These are phyloP conservation scores for Cryptus viduatorius DNA, from an alignment of 2,888 invertebrate genomes.

Conservation along the genomic window DNA sequence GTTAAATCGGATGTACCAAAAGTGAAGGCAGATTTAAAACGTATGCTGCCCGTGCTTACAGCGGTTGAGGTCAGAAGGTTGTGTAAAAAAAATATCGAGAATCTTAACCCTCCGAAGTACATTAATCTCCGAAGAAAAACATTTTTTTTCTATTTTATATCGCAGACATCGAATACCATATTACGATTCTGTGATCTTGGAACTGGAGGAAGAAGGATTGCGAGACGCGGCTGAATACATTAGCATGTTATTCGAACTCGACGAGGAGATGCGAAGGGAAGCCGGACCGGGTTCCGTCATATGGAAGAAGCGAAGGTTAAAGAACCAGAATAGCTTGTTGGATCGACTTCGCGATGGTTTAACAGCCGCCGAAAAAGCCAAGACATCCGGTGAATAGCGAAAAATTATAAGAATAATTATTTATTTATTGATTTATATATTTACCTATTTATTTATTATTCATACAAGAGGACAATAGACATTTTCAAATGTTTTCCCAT, in stretches of 20 bases:
- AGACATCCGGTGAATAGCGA: constrained; percentile 82
- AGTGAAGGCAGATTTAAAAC: constrained; percentile 78
- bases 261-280: constrained; percentile 85
- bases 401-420: neutral
- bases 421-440: neutral
- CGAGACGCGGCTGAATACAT: constrained; percentile 86
- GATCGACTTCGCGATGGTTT: constrained; percentile 75
- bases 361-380: constrained; percentile 84
- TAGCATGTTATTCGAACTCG: constrained; percentile 86
- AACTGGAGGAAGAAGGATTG: constrained; percentile 86
- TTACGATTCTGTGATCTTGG: constrained; percentile 86
- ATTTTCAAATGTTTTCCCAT: neutral
- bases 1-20: constrained; percentile 71
- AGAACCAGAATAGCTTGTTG: constrained; percentile 76
- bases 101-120: neutral
- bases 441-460: neutral
- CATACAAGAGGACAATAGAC: neutral
- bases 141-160: no score
- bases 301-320: constrained; percentile 78
- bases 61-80: constrained; percentile 82
- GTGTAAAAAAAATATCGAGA: neutral
- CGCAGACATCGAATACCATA: constrained; percentile 86
- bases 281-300: constrained; percentile 86
- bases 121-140: neutral
- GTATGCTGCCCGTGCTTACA: constrained; percentile 80